Conservation (phyloP, 2,888 invertebrate genomes). For the Cryptosula pallasiana region DNA sequence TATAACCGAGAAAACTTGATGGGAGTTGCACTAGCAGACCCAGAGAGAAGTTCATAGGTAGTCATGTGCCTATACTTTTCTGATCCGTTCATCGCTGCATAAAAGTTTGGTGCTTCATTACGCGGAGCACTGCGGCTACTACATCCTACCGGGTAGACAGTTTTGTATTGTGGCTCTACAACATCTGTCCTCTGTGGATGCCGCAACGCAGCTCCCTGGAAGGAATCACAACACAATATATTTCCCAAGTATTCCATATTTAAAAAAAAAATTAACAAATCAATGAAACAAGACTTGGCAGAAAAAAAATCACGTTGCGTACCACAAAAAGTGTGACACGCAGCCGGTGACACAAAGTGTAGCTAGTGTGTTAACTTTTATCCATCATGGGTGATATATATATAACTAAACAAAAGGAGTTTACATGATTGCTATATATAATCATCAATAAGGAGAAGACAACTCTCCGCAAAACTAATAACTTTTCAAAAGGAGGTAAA, state of each 20-base stretch:
- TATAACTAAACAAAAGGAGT: too few species aligned
- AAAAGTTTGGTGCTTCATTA: constrained; percentile 23
- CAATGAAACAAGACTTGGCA: too few species aligned
- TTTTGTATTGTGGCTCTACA: constrained; percentile 10
- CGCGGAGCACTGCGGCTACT: not conserved
- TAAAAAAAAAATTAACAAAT: too few species aligned
- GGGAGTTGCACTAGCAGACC: constrained; percentile 42
- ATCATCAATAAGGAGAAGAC: too few species aligned
- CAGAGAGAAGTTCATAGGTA: constrained; percentile 43
- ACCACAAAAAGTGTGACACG: not conserved
- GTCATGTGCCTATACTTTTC: constrained; percentile 41
- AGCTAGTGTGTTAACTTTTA: too few species aligned
- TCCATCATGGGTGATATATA: too few species aligned
- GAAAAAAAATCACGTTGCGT: not conserved
- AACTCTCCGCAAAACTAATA: too few species aligned
- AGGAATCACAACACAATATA: constrained; percentile 22
- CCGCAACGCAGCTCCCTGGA: constrained; percentile 2
- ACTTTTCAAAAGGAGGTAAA: too few species aligned
- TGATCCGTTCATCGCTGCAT: constrained; percentile 24
- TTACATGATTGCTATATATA: too few species aligned
- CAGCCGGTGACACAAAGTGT: not conserved
- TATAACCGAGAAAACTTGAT: constrained; percentile 35
- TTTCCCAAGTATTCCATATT: constrained; percentile 18
- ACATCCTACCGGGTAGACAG: not conserved
- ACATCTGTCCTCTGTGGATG: not conserved